phyloP scores from a whole-genome alignment of 2,113 vertebrate genomes.

The Ptyas mucosa region DNA sequence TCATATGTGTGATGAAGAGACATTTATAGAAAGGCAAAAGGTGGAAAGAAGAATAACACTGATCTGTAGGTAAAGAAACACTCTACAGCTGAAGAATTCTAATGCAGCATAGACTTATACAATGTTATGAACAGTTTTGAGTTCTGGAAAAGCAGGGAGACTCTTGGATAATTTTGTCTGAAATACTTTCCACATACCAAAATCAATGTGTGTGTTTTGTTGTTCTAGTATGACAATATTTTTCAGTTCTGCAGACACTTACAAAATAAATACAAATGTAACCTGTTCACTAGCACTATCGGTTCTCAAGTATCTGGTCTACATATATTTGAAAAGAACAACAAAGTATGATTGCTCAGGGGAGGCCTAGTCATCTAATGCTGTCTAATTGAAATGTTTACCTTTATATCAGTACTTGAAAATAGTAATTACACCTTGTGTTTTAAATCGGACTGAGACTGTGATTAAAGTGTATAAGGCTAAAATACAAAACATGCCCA shows the following conservation, averaged over 20 bases:
- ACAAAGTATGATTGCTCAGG: constrained; percentile 4
- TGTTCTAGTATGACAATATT: constrained; percentile 43
- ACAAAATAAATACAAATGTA: constrained; percentile 10
- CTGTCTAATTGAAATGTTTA: not conserved
- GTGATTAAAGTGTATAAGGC: not conserved
- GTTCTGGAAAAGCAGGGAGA: constrained; percentile 38
- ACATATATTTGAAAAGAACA: constrained; percentile 11
- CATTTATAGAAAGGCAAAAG: constrained; percentile 28
- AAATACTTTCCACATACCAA: constrained; percentile 25
- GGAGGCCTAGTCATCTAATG: not conserved
- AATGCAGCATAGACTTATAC: constrained; percentile 63
- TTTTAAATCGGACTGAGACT: not conserved
- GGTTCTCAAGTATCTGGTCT: constrained; percentile 23
- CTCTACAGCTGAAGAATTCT: constrained; percentile 56
- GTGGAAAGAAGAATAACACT: constrained; percentile 52
- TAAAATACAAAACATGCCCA: not conserved
- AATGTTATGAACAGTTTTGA: constrained; percentile 51
- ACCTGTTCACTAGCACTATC: constrained; percentile 11
- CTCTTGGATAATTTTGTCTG: constrained; percentile 28
- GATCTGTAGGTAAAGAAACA: constrained; percentile 44
- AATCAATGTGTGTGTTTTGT: constrained; percentile 11
- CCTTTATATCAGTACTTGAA: not conserved
- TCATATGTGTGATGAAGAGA: constrained; percentile 37
- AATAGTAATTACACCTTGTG: not conserved
- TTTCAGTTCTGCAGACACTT: constrained; percentile 35